phyloP scores from a whole-genome alignment of 2,797 vertebrate genomes.

The Enteromius viviparus region DNA sequence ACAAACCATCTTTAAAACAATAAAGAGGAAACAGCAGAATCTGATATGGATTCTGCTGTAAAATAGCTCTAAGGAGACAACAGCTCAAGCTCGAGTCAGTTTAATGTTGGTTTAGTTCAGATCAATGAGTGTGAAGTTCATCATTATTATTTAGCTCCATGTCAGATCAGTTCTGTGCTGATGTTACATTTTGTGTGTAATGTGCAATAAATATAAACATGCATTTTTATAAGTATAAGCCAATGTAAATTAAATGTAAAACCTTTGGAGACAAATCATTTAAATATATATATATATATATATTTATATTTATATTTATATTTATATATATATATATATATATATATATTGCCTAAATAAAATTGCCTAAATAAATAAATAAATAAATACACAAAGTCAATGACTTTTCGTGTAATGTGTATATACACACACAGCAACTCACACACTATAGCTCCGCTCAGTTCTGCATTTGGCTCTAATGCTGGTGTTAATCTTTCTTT shows the following conservation, averaged over 20 bases:
- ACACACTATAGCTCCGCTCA: neutral
- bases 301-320: neutral
- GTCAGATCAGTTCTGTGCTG: neutral
- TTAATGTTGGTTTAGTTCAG: neutral
- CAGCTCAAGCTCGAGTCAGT: neutral
- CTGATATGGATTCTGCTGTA: neutral
- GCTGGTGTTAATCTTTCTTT: constrained; percentile 31
- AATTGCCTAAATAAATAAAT: neutral
- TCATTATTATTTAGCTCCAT: neutral
- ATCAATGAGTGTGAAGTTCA: neutral
- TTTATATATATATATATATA: neutral
- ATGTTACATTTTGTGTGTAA: neutral
- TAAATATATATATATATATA: neutral
- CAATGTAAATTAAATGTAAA: neutral
- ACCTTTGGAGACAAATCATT: neutral
- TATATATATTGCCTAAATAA: neutral
- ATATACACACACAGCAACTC: neutral
- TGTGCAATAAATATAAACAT: neutral
- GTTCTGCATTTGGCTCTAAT: constrained; percentile 11
- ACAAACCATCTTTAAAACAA: neutral
- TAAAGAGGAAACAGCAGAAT: neutral
- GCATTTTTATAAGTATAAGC: neutral
- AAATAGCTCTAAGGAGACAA: neutral
- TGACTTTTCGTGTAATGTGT: neutral
- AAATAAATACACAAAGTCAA: neutral